These are phyloP conservation scores for Elanus axillaris DNA, from an alignment of 2,113 vertebrate species.

Conservation along the genomic window DNA sequence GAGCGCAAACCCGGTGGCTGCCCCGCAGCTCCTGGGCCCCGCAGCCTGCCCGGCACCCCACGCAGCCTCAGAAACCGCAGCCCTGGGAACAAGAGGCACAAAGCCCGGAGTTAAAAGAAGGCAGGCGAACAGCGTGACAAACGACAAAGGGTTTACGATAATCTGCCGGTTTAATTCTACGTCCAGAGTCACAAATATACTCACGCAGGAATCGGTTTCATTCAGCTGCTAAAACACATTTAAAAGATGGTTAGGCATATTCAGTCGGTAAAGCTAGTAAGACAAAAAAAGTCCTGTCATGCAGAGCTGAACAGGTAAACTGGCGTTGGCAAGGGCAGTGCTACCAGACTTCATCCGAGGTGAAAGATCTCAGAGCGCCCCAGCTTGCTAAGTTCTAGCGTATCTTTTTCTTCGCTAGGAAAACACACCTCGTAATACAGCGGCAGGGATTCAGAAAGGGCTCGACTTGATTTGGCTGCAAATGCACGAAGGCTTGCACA, in stretches of 20 bases:
- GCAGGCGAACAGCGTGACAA: not conserved
- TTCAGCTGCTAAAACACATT: not conserved
- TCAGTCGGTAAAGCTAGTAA: not conserved
- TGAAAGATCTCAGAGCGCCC: not conserved
- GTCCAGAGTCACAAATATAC: not conserved
- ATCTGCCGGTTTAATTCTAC: not conserved
- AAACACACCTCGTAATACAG: not conserved
- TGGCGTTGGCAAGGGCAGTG: not conserved
- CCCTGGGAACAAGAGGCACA: conserved; percentile 59
- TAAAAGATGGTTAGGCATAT: not conserved
- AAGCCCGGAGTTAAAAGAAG: conserved; percentile 21
- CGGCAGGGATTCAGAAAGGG: not conserved
- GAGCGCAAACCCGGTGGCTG: not conserved
- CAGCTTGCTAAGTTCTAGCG: not conserved
- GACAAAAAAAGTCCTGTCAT: not conserved
- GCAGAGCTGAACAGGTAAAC: not conserved
- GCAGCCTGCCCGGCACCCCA: not conserved
- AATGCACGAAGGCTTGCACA: not conserved
- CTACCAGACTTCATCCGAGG: not conserved
- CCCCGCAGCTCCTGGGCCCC: not conserved
- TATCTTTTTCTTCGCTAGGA: not conserved
- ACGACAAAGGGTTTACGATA: not conserved
- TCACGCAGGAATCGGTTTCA: not conserved
- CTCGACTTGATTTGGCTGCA: not conserved
- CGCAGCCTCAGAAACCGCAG: conserved; percentile 41